phyloP scores from a whole-genome alignment of 2,888 invertebrate genomes.

The Baronia brevicornis region DNA sequence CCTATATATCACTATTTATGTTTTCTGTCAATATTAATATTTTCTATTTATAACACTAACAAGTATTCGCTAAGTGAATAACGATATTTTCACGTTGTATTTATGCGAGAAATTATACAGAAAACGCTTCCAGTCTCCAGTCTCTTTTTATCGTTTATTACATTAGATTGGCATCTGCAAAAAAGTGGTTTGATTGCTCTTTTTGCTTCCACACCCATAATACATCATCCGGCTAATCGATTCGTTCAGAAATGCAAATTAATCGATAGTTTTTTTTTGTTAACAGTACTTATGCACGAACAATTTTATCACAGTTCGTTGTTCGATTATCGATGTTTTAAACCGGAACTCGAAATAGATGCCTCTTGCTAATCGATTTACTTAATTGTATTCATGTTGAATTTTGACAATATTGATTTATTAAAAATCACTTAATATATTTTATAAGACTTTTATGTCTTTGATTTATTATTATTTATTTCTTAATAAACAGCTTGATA shows the following conservation, averaged over 20 bases:
- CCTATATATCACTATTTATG: too few species aligned
- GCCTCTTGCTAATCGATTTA: slow-evolving; percentile 1
- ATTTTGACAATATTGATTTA: slow-evolving; percentile 7
- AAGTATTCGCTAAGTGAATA: background rate
- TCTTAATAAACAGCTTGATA: too few species aligned
- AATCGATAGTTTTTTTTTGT: slow-evolving; percentile 14
- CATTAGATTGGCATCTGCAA: slow-evolving; percentile 7
- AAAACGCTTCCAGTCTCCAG: slow-evolving; percentile 5
- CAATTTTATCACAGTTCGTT: slow-evolving; percentile 10
- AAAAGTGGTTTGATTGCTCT: slow-evolving; percentile 8
- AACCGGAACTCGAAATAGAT: slow-evolving; percentile 7
- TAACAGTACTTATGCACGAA: slow-evolving; percentile 4
- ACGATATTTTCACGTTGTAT: slow-evolving; percentile 4
- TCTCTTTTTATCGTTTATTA: slow-evolving; percentile 2
- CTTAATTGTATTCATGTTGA: slow-evolving; percentile 1
- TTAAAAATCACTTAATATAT: slow-evolving; percentile 3
- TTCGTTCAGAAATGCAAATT: slow-evolving; percentile 16
- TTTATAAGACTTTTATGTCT: slow-evolving; percentile 10
- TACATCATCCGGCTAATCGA: slow-evolving; percentile 14
- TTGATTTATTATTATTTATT: too few species aligned
- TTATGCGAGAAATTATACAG: slow-evolving; percentile 5
- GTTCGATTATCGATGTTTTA: slow-evolving; percentile 12
- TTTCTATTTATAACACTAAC: too few species aligned
- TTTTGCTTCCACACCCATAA: slow-evolving; percentile 6
- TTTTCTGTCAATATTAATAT: too few species aligned